Conservation (phyloP, 2,888 invertebrate species). For the Caenorhabditis sp. region DNA sequence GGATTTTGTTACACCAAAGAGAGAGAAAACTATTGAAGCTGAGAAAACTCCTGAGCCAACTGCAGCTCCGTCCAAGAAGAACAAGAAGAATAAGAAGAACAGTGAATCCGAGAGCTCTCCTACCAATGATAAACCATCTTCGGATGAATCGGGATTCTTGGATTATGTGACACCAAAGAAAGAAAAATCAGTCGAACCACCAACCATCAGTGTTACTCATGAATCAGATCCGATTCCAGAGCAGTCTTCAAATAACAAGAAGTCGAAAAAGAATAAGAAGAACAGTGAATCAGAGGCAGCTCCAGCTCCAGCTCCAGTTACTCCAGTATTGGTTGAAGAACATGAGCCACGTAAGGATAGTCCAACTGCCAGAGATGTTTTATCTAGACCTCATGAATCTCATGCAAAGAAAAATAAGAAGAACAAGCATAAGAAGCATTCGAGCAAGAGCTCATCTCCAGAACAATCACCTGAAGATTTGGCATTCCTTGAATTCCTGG, state of each 20-base stretch:
- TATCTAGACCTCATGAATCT: slow-evolving; percentile 12
- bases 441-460: neutral
- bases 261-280: neutral
- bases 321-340: neutral
- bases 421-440: slow-evolving; percentile 10
- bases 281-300: slow-evolving; percentile 12
- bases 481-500: slow-evolving; percentile 18
- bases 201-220: slow-evolving; percentile 7
- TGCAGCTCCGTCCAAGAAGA: neutral
- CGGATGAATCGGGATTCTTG: slow-evolving; percentile 23
- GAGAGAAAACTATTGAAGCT: neutral
- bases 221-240: neutral
- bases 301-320: neutral
- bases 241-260: too few species aligned
- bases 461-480: slow-evolving; percentile 21
- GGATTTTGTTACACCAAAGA: slow-evolving; percentile 29
- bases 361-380: slow-evolving; percentile 22
- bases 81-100: slow-evolving; percentile 6
- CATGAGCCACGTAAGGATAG: neutral
- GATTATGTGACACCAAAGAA: slow-evolving; percentile 28
- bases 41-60: too few species aligned
- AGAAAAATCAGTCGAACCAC: slow-evolving; percentile 6
- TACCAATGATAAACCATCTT: slow-evolving; percentile 4
- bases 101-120: neutral
- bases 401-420: slow-evolving; percentile 51